These are phyloP conservation scores for Stratiomys singularior DNA, from an alignment of 2,888 invertebrate genomes.

Conservation along the genomic window DNA sequence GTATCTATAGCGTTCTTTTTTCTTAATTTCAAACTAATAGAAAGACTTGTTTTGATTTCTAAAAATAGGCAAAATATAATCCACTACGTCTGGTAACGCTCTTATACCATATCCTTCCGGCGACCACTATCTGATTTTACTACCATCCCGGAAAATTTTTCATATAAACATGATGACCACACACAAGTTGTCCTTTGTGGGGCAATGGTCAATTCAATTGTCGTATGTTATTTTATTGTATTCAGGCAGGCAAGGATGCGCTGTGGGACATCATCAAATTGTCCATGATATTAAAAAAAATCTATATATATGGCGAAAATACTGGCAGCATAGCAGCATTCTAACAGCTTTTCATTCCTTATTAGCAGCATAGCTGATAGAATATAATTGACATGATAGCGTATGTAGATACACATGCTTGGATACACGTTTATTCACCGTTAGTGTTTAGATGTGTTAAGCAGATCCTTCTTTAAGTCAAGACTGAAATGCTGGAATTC, in stretches of 20 bases:
- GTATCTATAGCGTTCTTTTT: no score
- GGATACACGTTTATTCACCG: no score
- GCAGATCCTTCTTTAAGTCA: no score
- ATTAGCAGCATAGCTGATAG: background rate
- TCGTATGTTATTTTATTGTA: background rate
- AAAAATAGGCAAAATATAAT: no score
- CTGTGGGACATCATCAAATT: background rate
- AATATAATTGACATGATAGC: background rate
- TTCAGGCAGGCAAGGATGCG: background rate
- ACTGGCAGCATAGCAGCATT: no score
- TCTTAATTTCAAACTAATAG: no score
- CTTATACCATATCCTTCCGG: background rate
- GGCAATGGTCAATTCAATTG: constrained; percentile 14
- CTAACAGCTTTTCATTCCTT: background rate
- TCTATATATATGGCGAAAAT: background rate
- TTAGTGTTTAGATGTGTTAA: no score
- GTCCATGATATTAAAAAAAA: background rate
- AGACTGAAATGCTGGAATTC: no score
- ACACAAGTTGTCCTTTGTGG: background rate
- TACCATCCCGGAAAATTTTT: background rate
- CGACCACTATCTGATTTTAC: background rate
- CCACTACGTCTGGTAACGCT: no score
- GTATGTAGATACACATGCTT: background rate
- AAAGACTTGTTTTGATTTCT: no score
- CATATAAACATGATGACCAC: background rate